Percentiles rank a stretch among this genome's conserved stretches.
Evolutionary conservation across 1,140 invertebrate species (phyloP).

Genomic region (Pogonognathellus flavescens): DNA sequence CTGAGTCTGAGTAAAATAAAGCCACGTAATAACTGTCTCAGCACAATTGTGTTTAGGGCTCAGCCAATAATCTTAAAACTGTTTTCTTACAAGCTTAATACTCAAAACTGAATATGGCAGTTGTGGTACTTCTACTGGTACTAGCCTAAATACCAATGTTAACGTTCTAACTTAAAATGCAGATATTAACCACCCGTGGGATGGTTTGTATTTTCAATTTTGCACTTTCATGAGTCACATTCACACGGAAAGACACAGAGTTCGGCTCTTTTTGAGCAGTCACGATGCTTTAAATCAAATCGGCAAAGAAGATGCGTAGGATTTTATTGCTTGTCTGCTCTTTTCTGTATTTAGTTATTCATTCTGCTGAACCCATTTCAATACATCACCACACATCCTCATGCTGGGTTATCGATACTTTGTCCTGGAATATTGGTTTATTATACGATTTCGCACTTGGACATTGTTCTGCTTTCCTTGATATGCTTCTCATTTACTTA

Average conservation of each 20-base stretch:
- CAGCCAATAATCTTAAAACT: not conserved
- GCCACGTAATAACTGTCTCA: not conserved
- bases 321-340: constrained; percentile 39
- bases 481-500: not conserved
- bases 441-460: constrained; percentile 18
- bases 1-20: no score
- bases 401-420: constrained; percentile 28
- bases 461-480: not conserved
- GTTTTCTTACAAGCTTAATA: not conserved
- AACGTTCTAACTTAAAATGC: not conserved
- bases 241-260: not conserved
- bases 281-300: constrained; percentile 33
- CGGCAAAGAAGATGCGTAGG: constrained; percentile 15
- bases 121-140: no score
- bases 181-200: constrained; percentile 28
- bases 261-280: constrained; percentile 40
- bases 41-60: not conserved
- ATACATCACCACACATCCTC: constrained; percentile 20
- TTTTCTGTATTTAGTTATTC: constrained; percentile 5
- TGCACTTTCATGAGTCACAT: constrained; percentile 21
- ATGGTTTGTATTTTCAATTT: not conserved
- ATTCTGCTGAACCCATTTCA: constrained; percentile 26
- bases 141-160: not conserved
- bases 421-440: constrained; percentile 22
- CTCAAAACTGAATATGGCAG: not conserved